phyloP scores from a whole-genome alignment of 2,113 vertebrate genomes.

The Zingel zingel region DNA sequence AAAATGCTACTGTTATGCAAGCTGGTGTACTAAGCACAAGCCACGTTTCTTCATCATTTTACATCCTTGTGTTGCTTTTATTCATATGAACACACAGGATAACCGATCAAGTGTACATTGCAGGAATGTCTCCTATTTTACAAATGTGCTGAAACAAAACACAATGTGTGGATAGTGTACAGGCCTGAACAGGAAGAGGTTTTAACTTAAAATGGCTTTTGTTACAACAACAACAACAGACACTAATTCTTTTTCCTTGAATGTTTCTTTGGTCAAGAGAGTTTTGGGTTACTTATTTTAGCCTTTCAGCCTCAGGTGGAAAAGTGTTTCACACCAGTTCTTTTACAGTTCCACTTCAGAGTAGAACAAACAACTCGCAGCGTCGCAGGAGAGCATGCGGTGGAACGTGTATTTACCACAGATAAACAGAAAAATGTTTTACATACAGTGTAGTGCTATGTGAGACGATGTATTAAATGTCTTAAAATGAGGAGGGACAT shows the following conservation, averaged over 20 bases:
- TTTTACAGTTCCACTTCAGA: slow-evolving; percentile 44
- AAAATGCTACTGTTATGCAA: slow-evolving; percentile 29
- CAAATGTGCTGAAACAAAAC: slow-evolving; percentile 14
- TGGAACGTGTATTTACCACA: slow-evolving; percentile 35
- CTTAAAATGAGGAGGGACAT: slow-evolving; percentile 29
- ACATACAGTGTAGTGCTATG: not conserved
- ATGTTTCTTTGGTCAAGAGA: slow-evolving; percentile 11
- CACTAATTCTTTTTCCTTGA: slow-evolving; percentile 7
- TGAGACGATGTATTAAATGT: not conserved
- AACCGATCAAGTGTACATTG: not conserved
- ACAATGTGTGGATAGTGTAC: slow-evolving; percentile 19
- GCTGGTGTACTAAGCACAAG: not conserved
- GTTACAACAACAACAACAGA: slow-evolving; percentile 4
- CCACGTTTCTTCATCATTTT: slow-evolving; percentile 4
- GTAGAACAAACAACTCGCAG: slow-evolving; percentile 46
- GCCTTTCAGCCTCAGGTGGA: slow-evolving; percentile 13
- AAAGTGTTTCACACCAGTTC: slow-evolving; percentile 8
- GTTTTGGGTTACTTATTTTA: not conserved
- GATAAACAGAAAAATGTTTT: slow-evolving; percentile 23
- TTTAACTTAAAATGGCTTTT: slow-evolving; percentile 32
- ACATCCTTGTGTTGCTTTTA: slow-evolving; percentile 42
- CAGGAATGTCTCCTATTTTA: not conserved
- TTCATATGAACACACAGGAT: not conserved
- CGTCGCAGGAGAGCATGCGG: slow-evolving; percentile 12
- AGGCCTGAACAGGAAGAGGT: slow-evolving; percentile 19